Base-by-base conservation (phyloP, 2,113 vertebrate species). In the Nothobranchius kuhntae region DNA sequence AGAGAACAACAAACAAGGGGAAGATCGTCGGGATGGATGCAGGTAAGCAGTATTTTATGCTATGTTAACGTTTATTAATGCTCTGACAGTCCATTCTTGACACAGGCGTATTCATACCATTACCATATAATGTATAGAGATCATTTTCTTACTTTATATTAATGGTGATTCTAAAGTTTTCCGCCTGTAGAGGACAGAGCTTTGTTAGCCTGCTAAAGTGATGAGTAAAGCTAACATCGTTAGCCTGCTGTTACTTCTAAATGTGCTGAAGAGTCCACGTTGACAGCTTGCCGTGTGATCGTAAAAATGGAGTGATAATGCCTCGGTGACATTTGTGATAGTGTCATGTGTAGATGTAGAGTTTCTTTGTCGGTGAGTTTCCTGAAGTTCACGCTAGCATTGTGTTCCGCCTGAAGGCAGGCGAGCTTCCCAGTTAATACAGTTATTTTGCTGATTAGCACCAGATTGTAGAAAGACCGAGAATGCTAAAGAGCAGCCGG, bases 1-100 rank as follows among this genome's bases (percentile, higher is more conserved):
- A 55, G 81, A 81, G 75, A 77, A 89, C 85, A 87, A 89, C 89
- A 87, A 93, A 89, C 91, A 92, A 86, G 87, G 88, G 91, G 89
- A 87, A 88, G 74, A 86, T 81, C 87, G 89, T 92, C 93, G 91
- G 91, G 87, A 94, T 94, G 93, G 93, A 93, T 91, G 92, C 93
- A 92, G 92, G 93, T 94, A 91, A 88, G 83, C 58, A 51, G 73
- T n/a, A 66, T 65, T 76, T 73, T 67, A 13, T 1, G 46, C 13
- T 36, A 38, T 76, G 75, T 71, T 59, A 48, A 51, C 13, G 1
- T 0, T 9, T 17, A 63, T 69, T 12, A 45, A 6, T 14, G 1
- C 11, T 1, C 5, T 54, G 36, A 8, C 38, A 17, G 30, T 4
- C 1, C 30, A 7, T 1, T 50, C 0, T 51, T 3, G 3, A 1